Base-by-base conservation (phyloP, 2,888 invertebrate genomes). In the Aradus depressus region DNA sequence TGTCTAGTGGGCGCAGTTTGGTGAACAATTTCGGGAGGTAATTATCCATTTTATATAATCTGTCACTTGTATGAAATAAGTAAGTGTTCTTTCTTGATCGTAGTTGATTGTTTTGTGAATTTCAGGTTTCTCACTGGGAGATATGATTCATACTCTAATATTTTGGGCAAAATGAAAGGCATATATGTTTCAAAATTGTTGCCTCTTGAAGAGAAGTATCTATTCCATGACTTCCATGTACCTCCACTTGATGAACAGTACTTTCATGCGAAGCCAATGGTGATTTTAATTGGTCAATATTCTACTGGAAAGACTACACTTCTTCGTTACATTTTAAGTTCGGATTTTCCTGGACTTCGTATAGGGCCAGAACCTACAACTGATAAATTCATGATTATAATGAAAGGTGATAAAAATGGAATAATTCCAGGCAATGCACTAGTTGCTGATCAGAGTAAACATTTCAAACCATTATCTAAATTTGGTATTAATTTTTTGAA, bases 341-440 rank as follows among this genome's bases (percentile, higher is more conserved):
- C 60, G 58, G 78, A 80, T 62, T 80, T 79, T 62, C 79, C 78
- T 10, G 79, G 79, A 32, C 77, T 79, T 47, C 67, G 78, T 22
- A 79, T 79, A 50, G 79, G 79, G 1, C 79, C 79, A 6, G 79
- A 79, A 63, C 78, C 79, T 3, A 79, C 79, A 3, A 79, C 79
- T 4, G 79, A 79, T 64, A 67, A 76, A 26, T 79, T 79, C 63
- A 79, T 79, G 37, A 73, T 74, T 32, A 75, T 79, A 4, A 78
- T 79, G 77, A 62, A 72, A 58, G 71, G 70, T 14, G 73, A 75
- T 6, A 58, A 59, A 22, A 62, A 61, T 44, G 72, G 72, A 10
- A 68, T 74, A 21, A 72, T 77, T 51, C 77, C 77, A 14, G 77
- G 79, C 45, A 80, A 80, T 65, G 79, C 79, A 12, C 65, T 79